A percentile compares a stretch with the other conserved stretches of the same genome.
These are phyloP conservation scores for Pheosia gnoma DNA, from an alignment of 2,888 invertebrate species.

Conservation along the genomic window DNA sequence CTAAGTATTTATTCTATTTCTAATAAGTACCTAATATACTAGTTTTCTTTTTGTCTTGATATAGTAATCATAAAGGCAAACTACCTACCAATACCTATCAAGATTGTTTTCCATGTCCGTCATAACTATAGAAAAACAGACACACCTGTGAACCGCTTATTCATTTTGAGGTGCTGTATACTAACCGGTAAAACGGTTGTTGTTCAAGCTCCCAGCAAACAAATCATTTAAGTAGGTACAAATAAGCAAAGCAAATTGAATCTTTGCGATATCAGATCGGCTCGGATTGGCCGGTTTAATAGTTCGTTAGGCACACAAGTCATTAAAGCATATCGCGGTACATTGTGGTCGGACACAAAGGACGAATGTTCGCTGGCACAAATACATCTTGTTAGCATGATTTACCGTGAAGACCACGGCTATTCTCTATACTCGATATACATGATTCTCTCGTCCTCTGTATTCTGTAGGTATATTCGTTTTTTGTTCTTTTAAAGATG, in stretches of 20 bases:
- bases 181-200: too few species aligned
- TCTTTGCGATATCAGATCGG: constrained; percentile 18
- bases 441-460: constrained; percentile 13
- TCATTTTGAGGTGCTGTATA: too few species aligned
- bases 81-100: not conserved
- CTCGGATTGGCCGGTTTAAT: constrained; percentile 40
- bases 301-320: constrained; percentile 54
- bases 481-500: too few species aligned
- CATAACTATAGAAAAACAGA: not conserved
- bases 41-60: not conserved
- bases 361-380: constrained; percentile 47
- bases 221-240: not conserved
- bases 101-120: not conserved
- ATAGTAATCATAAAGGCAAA: not conserved
- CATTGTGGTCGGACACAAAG: constrained; percentile 53
- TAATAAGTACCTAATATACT: not conserved
- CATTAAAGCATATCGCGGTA: constrained; percentile 50
- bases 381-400: constrained; percentile 66
- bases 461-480: not conserved
- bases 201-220: not conserved
- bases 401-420: constrained; percentile 49
- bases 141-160: too few species aligned
- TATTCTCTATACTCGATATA: constrained; percentile 47
- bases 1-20: not conserved
- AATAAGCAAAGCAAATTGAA: constrained; percentile 19